These are phyloP conservation scores for Capitella teleta DNA, from an alignment of 1,140 invertebrate species.

Conservation along the genomic window DNA sequence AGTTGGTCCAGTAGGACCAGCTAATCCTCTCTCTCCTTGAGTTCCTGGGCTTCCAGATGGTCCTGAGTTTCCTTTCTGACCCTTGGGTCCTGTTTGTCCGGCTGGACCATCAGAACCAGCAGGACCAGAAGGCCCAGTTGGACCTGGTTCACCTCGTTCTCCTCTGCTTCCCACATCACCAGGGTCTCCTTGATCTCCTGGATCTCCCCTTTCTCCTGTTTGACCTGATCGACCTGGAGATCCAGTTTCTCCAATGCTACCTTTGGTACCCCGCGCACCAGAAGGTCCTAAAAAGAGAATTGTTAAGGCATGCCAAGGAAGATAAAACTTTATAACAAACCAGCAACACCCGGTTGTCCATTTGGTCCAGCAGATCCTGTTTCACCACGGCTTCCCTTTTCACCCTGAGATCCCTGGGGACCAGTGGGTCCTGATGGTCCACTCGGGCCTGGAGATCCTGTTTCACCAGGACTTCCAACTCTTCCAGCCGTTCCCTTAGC, in stretches of 20 bases:
- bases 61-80: slow-evolving; percentile 6
- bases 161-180: neutral
- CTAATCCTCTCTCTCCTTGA: slow-evolving; percentile 1
- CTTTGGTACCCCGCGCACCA: neutral
- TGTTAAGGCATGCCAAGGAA: too few species aligned
- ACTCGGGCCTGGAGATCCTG: too few species aligned
- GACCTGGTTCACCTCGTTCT: neutral
- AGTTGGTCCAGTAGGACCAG: slow-evolving; percentile 6
- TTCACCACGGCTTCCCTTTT: slow-evolving; percentile 35
- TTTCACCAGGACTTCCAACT: too few species aligned
- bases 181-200: too few species aligned
- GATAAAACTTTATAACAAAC: too few species aligned
- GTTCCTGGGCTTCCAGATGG: neutral
- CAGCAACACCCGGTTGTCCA: too few species aligned
- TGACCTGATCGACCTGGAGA: too few species aligned
- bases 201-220: neutral
- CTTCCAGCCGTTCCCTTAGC: too few species aligned
- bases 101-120: slow-evolving; percentile 8
- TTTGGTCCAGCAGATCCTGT: too few species aligned
- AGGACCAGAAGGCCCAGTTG: slow-evolving; percentile 5
- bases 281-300: neutral
- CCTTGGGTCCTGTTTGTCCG: slow-evolving; percentile 5
- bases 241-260: neutral
- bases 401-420: too few species aligned
- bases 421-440: too few species aligned